Percentiles rank a stretch among this genome's conserved stretches.
phyloP scores from a whole-genome alignment of 2,797 vertebrate species.

The Takifugu rubripes region DNA sequence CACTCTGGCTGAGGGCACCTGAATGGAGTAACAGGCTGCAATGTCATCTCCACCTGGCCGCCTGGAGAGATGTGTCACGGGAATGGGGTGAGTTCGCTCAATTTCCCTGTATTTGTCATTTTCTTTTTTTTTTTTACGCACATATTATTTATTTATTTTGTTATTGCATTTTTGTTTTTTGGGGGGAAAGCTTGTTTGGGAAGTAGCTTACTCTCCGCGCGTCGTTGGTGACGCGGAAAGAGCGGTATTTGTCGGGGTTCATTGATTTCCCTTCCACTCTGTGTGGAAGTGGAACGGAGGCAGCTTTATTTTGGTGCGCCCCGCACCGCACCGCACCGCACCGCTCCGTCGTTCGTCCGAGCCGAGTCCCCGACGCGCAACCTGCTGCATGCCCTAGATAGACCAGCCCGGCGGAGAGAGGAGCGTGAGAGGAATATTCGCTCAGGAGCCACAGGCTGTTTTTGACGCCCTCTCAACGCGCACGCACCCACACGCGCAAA shows the following conservation, averaged over 20 bases:
- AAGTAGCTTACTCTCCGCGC: slow-evolving; percentile 15
- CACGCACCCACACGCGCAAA: slow-evolving; percentile 5
- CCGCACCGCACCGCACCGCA: background rate
- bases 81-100: slow-evolving; percentile 84
- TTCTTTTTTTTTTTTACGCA: too few species aligned
- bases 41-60: slow-evolving; percentile 85
- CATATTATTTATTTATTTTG: too few species aligned
- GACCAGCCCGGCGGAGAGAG: slow-evolving; percentile 44
- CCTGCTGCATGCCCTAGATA: slow-evolving; percentile 75
- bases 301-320: slow-evolving; percentile 22
- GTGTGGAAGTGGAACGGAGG: slow-evolving; percentile 58
- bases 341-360: slow-evolving; percentile 36
- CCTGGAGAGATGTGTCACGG: slow-evolving; percentile 89
- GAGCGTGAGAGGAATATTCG: slow-evolving; percentile 65
- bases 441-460: slow-evolving; percentile 68
- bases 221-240: slow-evolving; percentile 12
- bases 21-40: slow-evolving; percentile 81
- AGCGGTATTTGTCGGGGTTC: slow-evolving; percentile 19
- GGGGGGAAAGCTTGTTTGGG: background rate
- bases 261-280: slow-evolving; percentile 17
- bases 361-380: slow-evolving; percentile 60
- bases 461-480: slow-evolving; percentile 13
- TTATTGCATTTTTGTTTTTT: too few species aligned
- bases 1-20: slow-evolving; percentile 68
- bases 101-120: background rate